Evolutionary conservation across 1,140 invertebrate species (phyloP).

Genomic region (Caligus rogercresseyi): DNA sequence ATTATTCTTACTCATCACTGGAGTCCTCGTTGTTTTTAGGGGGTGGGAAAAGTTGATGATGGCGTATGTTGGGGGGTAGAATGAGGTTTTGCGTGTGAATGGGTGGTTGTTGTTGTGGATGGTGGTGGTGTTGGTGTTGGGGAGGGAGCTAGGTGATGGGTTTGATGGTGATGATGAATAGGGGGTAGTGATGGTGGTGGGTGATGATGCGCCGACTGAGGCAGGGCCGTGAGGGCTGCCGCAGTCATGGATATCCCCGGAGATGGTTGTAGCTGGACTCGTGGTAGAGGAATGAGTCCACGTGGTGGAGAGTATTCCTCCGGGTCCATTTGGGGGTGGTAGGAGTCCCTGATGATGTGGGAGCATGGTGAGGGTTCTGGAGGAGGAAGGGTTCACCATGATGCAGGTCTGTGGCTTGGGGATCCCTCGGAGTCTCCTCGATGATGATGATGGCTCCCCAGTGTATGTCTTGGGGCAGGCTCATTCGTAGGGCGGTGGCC

Average conservation of each 20-base stretch:
- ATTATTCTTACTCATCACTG: neutral
- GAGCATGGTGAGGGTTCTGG: neutral
- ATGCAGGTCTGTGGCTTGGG: neutral
- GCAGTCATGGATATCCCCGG: too few relatives aligned
- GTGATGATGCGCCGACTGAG: neutral
- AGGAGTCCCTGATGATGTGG: neutral
- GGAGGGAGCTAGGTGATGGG: neutral
- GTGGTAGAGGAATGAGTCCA: neutral
- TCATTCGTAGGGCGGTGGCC: too few relatives aligned
- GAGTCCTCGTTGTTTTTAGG: neutral
- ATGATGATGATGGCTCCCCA: too few relatives aligned
- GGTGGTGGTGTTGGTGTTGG: neutral
- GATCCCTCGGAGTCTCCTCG: too few relatives aligned
- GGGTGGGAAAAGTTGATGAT: neutral
- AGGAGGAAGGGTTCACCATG: neutral
- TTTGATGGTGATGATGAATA: neutral
- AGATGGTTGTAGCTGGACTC: neutral
- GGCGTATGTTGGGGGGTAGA: neutral
- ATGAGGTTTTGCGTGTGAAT: neutral
- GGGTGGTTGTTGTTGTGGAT: neutral
- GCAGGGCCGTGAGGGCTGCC: neutral
- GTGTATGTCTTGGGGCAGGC: too few relatives aligned
- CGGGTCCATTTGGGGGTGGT: neutral
- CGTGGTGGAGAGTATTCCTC: neutral
- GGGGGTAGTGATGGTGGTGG: neutral